These are phyloP conservation scores for Rhabdomys dilectus DNA, from an alignment of 2,113 vertebrate species.

Conservation along the genomic window DNA sequence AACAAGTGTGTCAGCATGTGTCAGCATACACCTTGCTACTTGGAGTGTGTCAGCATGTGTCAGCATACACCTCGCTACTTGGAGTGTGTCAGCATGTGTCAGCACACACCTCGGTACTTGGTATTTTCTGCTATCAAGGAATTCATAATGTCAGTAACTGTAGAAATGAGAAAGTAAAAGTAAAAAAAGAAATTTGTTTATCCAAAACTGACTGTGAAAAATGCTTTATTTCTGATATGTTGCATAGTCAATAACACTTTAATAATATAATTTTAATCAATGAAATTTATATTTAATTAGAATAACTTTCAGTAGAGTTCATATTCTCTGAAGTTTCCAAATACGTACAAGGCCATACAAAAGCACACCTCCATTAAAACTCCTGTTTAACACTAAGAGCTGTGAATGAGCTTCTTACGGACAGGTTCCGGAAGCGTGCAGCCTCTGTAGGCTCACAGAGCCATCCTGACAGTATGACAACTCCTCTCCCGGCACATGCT, in stretches of 20 bases:
- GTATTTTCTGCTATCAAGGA: slow-evolving; percentile 23
- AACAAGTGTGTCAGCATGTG: not conserved
- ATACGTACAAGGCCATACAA: not conserved
- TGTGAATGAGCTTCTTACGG: not conserved
- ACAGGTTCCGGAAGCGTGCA: not conserved
- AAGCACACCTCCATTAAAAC: not conserved
- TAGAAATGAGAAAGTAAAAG: not conserved
- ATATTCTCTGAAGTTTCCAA: not conserved
- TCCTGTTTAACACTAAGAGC: not conserved
- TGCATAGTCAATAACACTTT: slow-evolving; percentile 21
- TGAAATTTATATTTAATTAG: slow-evolving; percentile 35
- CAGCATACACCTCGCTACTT: too few relatives aligned
- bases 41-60: too few relatives aligned
- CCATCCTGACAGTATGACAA: not conserved
- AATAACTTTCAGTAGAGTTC: slow-evolving; percentile 36
- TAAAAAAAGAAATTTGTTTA: slow-evolving; percentile 36
- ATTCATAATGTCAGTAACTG: not conserved
- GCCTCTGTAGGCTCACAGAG: not conserved
- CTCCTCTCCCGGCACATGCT: not conserved
- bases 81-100: too few relatives aligned
- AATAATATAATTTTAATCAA: slow-evolving; percentile 25
- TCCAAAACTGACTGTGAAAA: not conserved
- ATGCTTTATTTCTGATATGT: not conserved
- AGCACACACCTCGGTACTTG: not conserved
- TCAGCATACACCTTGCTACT: too few relatives aligned